Evolutionary conservation across 1,140 invertebrate species (phyloP), one percentile per base, ranked within the genome.

Genomic region (Chelonus insularis): DNA sequence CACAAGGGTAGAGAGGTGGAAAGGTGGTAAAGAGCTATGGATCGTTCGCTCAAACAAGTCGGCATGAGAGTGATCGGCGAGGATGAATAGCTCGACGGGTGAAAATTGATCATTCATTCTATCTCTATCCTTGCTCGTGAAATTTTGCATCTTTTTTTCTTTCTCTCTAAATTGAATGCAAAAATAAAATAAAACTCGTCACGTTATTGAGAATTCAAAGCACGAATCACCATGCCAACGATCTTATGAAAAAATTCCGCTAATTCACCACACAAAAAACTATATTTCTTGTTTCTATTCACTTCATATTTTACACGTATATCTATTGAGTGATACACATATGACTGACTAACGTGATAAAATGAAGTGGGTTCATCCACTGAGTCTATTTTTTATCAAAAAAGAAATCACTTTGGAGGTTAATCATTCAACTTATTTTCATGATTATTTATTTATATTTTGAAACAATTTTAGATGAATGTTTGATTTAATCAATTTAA

Each of bases 21-120:
- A 18, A 18, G 12, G 36, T n/a, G 7, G 36, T 25, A 16, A 12
- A 48, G 9, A 29, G 1, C 3, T 3, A 16, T 34, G 25, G 43
- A 50, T 65, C 48, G 54, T 65, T 65, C 41, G 48, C 55, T 65
- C 58, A 55, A 50, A 61, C 55, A 29, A 55, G n/a, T 34, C 55
- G 34, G 41, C 41, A 47, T 23, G 34, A 56, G 36, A 63, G 58
- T 57, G 63, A 65, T 62, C 32, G 63, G 37, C 43, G 39, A 57
- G 55, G 55, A 64, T 64, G 58, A 64, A 64, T 64, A 59, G 63
- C 47, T 9, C 48, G 60, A 60, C 45, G 52, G 25, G 59, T 65
- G 58, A 57, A 61, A 65, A 65, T 65, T 61, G 63, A 65, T 65
- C 55, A 47, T 65, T 57, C 55, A 34, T 48, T 29, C 18, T 32